Evolutionary conservation across 2,888 invertebrate genomes (phyloP).

Genomic region (Punctoribates punctum): DNA sequence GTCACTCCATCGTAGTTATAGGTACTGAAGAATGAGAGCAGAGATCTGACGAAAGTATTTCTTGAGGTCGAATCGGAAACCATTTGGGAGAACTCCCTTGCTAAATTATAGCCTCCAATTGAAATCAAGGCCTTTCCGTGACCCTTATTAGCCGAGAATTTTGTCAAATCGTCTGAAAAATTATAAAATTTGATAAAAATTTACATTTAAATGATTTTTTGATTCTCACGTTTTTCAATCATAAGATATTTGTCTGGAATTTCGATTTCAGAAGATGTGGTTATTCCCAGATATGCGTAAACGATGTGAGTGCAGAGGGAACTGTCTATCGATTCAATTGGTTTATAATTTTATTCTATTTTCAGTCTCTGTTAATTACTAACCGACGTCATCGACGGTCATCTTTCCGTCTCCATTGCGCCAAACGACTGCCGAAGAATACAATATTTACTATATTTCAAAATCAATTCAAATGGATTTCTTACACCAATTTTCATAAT

Average conservation of each 20-base stretch:
- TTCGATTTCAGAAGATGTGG: neutral
- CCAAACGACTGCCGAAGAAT: neutral
- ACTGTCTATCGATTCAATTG: neutral
- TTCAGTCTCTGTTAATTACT: neutral
- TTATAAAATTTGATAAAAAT: neutral
- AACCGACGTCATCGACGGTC: slow-evolving; percentile 32
- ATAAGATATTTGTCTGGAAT: slow-evolving; percentile 2
- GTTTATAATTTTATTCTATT: neutral
- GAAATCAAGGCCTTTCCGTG: slow-evolving; percentile 13
- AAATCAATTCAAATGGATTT: neutral
- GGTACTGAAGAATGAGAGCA: neutral
- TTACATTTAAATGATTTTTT: neutral
- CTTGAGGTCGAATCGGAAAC: neutral
- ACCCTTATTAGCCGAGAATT: slow-evolving; percentile 6
- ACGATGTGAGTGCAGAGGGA: slow-evolving; percentile 32
- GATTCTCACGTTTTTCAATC: slow-evolving; percentile 17
- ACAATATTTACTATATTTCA: neutral
- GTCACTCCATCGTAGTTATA: slow-evolving; percentile 20
- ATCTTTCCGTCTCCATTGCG: neutral
- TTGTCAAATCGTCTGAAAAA: slow-evolving; percentile 28
- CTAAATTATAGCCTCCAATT: neutral
- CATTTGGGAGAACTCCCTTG: neutral
- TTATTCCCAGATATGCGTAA: slow-evolving; percentile 23
- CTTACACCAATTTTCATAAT: neutral
- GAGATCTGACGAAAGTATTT: neutral